phyloP scores from a whole-genome alignment of 2,888 invertebrate species.

The Elmis aenea region DNA sequence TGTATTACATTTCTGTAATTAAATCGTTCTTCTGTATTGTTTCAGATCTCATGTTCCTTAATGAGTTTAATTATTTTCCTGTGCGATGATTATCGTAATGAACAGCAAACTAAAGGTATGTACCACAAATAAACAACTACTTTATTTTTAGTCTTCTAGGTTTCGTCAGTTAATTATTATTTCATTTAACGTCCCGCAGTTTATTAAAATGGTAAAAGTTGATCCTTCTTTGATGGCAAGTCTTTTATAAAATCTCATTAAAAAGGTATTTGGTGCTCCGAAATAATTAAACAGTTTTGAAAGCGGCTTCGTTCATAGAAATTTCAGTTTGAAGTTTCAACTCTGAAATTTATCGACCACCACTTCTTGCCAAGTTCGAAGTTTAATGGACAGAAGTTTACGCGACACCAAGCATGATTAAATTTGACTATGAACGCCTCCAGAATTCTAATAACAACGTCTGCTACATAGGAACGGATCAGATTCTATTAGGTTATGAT shows the following conservation, averaged over 20 bases:
- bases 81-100: too few species aligned
- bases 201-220: constrained; percentile 8
- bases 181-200: not conserved
- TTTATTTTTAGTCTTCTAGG: constrained; percentile 3
- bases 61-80: too few species aligned
- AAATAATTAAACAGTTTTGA: constrained; percentile 16
- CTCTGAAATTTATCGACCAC: constrained; percentile 17
- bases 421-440: constrained; percentile 18
- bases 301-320: constrained; percentile 12
- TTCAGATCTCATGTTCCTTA: too few species aligned
- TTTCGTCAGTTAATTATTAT: constrained; percentile 4
- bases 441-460: constrained; percentile 17
- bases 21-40: too few species aligned
- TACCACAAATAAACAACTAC: too few species aligned
- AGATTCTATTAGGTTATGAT: too few species aligned
- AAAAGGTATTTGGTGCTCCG: constrained; percentile 11
- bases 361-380: constrained; percentile 19
- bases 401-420: constrained; percentile 20
- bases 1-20: too few species aligned
- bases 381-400: constrained; percentile 21
- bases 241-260: constrained; percentile 14
- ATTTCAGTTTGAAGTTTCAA: constrained; percentile 11
- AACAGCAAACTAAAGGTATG: too few species aligned
- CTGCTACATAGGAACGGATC: too few species aligned
- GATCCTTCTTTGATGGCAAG: too few species aligned